These are phyloP conservation scores for Harpalus rufipes DNA, from an alignment of 2,888 invertebrate species.

Conservation along the genomic window DNA sequence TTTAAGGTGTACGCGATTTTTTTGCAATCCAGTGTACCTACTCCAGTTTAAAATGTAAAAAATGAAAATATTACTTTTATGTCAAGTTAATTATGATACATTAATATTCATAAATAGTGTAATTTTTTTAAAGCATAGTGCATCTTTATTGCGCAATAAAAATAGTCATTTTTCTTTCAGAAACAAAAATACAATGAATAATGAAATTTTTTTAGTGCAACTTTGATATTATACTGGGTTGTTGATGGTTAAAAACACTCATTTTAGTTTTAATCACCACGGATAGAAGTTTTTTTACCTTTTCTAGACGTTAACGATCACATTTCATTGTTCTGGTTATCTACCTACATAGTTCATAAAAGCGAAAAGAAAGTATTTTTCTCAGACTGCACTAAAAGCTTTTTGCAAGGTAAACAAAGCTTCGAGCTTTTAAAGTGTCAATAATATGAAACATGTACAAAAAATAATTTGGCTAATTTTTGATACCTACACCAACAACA, in stretches of 20 bases:
- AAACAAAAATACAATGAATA: not conserved
- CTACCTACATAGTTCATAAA: not conserved
- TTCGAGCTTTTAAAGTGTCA: not conserved
- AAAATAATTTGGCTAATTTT: not conserved
- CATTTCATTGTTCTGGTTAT: not conserved
- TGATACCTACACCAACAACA: no score
- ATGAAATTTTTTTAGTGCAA: not conserved
- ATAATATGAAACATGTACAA: not conserved
- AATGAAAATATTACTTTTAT: no score
- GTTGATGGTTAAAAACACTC: not conserved
- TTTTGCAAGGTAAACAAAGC: not conserved
- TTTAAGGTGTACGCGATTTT: no score
- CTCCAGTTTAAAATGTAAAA: no score
- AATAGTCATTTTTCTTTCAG: not conserved
- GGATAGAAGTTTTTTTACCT: not conserved
- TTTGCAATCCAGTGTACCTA: no score
- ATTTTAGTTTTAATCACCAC: not conserved
- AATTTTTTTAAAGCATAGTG: no score
- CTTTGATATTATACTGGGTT: not conserved
- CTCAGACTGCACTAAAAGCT: not conserved
- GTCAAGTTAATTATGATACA: no score
- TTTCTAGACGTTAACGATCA: not conserved
- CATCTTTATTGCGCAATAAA: no score
- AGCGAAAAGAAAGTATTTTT: not conserved
- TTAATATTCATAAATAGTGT: no score